A percentile compares a stretch with the other conserved stretches of the same genome.
These are phyloP conservation scores for Dendrolimus houi DNA, from an alignment of 2,888 invertebrate species.

Conservation along the genomic window DNA sequence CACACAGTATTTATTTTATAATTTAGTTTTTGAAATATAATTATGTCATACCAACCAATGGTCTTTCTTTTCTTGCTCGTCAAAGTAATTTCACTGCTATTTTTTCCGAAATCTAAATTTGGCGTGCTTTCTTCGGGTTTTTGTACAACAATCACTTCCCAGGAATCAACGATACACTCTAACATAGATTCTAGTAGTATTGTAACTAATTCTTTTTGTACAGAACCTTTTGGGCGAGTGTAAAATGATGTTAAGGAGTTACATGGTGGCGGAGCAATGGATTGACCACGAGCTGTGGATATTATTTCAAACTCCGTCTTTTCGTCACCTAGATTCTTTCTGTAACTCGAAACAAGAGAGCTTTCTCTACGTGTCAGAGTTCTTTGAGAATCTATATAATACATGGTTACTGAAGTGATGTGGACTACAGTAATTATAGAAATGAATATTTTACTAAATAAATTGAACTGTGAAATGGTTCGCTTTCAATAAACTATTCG, in stretches of 20 bases:
- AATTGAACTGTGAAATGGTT: too few species aligned
- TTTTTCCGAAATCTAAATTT: conserved; percentile 27
- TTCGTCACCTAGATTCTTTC: conserved; percentile 11
- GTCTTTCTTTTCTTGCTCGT: conserved; percentile 37
- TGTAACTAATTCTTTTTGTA: conserved; percentile 48
- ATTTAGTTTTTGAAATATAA: too few species aligned
- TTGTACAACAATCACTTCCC: conserved; percentile 38
- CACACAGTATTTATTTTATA: conserved; percentile 2
- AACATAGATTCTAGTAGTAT: conserved; percentile 60
- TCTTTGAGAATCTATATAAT: conserved; percentile 50
- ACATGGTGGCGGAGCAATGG: conserved; percentile 23
- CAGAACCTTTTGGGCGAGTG: conserved; percentile 32
- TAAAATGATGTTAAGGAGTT: conserved; percentile 27
- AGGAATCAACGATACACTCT: conserved; percentile 46
- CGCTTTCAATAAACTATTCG: too few species aligned
- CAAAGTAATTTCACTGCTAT: conserved; percentile 35
- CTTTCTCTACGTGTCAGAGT: conserved; percentile 57
- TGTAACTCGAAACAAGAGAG: conserved; percentile 27
- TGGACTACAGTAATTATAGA: too few species aligned
- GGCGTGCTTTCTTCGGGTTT: conserved; percentile 27
- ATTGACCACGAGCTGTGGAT: conserved; percentile 23
- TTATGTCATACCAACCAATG: conserved; percentile 7
- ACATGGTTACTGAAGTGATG: conserved; percentile 27
- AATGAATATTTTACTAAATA: too few species aligned
- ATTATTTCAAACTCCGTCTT: conserved; percentile 19